Percentiles rank a stretch among this genome's conserved stretches.
These are phyloP conservation scores for Notocelia uddmanniana DNA, from an alignment of 2,888 invertebrate species.

Conservation along the genomic window DNA sequence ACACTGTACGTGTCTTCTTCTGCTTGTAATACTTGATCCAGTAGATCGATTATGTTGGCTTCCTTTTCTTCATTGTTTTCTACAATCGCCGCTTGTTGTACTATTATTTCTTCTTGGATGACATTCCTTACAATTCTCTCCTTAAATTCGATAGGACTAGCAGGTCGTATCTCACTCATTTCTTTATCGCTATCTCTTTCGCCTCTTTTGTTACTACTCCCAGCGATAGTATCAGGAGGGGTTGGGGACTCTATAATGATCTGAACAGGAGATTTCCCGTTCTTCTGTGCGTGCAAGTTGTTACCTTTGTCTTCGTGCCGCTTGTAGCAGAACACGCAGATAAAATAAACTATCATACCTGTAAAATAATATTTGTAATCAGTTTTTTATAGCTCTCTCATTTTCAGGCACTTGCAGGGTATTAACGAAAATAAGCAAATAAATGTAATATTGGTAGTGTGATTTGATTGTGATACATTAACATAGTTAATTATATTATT, in stretches of 20 bases:
- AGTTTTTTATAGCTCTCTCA: not conserved
- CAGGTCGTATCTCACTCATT: conserved; percentile 29
- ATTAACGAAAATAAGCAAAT: no score
- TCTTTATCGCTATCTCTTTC: conserved; percentile 53
- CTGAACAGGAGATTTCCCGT: conserved; percentile 73
- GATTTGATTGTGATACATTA: no score
- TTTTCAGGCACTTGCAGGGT: no score
- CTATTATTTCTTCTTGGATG: conserved; percentile 64
- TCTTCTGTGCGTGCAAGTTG: conserved; percentile 59
- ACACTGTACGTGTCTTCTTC: conserved; percentile 80
- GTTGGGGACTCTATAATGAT: conserved; percentile 77
- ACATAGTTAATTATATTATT: not conserved
- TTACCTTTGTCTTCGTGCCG: conserved; percentile 58
- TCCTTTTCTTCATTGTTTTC: conserved; percentile 78
- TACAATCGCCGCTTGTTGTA: conserved; percentile 65
- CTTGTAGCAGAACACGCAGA: conserved; percentile 69
- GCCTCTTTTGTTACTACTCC: conserved; percentile 61
- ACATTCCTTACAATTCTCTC: conserved; percentile 54
- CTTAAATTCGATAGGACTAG: conserved; percentile 54
- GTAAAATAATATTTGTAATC: conserved; percentile 50
- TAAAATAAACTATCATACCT: conserved; percentile 77
- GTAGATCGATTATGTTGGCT: conserved; percentile 79
- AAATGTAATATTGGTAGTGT: no score
- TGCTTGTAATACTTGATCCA: conserved; percentile 81
- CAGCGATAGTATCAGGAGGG: conserved; percentile 70